Percentiles rank a stretch among this genome's conserved stretches.
Evolutionary conservation across 2,888 invertebrate species (phyloP).

Genomic region (Pseudococcus viburni): DNA sequence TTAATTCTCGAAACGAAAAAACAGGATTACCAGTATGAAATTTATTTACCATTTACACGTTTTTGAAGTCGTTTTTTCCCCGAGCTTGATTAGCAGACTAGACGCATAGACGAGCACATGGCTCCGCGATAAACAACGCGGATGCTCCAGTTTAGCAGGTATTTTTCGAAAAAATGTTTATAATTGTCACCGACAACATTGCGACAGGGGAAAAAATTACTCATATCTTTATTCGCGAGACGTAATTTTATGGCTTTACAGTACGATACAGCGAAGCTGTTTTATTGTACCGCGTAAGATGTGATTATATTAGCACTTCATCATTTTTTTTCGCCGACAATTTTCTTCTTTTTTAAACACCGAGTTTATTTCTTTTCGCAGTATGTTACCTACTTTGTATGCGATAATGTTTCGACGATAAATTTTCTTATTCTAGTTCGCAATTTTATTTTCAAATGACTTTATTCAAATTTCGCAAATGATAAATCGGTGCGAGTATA

Average conservation of each 20-base stretch:
- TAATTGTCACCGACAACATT: conserved; percentile 9
- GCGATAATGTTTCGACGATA: conserved; percentile 29
- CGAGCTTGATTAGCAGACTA: not conserved
- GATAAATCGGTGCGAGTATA: conserved; percentile 14
- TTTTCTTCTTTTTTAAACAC: not conserved
- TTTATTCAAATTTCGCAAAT: conserved; percentile 43
- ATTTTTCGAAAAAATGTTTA: not conserved
- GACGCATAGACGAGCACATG: not conserved
- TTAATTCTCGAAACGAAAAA: conserved; percentile 39
- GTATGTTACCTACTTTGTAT: conserved; percentile 44
- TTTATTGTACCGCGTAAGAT: conserved; percentile 34
- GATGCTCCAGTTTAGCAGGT: not conserved
- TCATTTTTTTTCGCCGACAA: conserved; percentile 20
- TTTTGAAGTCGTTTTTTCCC: conserved; percentile 1
- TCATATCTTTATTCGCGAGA: not conserved
- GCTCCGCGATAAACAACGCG: not conserved
- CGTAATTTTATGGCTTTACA: conserved; percentile 28
- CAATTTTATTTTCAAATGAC: conserved; percentile 41
- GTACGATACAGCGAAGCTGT: conserved; percentile 11
- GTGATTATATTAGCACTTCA: conserved; percentile 39
- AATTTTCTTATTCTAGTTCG: conserved; percentile 30
- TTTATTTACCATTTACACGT: conserved; percentile 13
- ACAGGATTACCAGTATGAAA: conserved; percentile 8
- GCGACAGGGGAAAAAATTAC: not conserved
- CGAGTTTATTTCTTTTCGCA: conserved; percentile 29